Base-by-base conservation (phyloP, 2,888 invertebrate species). In the Patella depressa region DNA sequence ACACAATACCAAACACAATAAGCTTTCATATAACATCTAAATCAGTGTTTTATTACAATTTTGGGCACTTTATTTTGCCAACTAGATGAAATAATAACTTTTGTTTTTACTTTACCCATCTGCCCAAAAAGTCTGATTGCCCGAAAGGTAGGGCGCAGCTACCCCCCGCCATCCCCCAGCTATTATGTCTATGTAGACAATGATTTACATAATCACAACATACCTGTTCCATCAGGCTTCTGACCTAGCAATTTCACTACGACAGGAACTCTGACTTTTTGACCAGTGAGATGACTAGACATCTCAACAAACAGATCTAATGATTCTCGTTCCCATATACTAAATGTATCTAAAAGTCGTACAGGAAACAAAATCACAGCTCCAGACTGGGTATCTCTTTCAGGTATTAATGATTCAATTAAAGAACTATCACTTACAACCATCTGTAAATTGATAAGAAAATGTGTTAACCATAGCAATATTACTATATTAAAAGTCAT, bases 221-320 rank as follows among this genome's bases (percentile, higher is more conserved):
- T 81, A 87, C 88, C 79, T 71, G 85, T 78, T 24, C 82, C 73
- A 71, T 85, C 87, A 12, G 88, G 87, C 72, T 85, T 88, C 74
- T 86, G 85, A 71, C 89, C 89, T 80, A 88, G 83, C 75, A 89
- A 82, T 53, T 88, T 87, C 34, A 90, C 83, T 19, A 80, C 83
- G 11, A 90, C 86, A 24, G 88, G 87, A 15, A 90, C 79, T 69
- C 81, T 84, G 71, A 88, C 87, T 78, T 82, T 84, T 79, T 90
- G 89, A 57, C 89, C 88, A 17, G 88, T 89, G 69, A 85, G 82
- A 53, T 80, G 78, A 80, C 88, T 86, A 74, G 81, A 83, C 72
- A 89, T 72, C 76, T 88, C 86, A 19, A 89, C 84, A 57, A 77
- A 82, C 19, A 88, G 83, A 84, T 89, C 88, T 5, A 86, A 82